Percentiles rank a stretch among this genome's conserved stretches.
phyloP scores from a whole-genome alignment of 2,888 invertebrate species.

The Amblyteles armatorius region DNA sequence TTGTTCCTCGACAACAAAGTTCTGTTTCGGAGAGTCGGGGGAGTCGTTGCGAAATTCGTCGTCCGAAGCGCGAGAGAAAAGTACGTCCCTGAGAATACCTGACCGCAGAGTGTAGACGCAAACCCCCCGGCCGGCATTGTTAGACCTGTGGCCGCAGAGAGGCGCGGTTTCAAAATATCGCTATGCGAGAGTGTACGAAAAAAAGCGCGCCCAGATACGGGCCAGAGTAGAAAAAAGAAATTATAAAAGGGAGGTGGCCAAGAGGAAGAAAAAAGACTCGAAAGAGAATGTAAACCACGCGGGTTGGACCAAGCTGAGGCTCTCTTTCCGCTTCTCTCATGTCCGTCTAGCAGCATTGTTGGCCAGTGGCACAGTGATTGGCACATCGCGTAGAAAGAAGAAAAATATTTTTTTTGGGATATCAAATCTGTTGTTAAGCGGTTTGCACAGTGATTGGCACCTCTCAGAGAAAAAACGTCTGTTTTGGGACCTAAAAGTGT shows the following conservation, averaged over 20 bases:
- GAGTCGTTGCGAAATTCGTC: slow-evolving; percentile 9
- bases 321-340: slow-evolving; percentile 14
- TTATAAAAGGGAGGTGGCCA: background rate
- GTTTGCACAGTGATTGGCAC: background rate
- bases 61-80: slow-evolving; percentile 32
- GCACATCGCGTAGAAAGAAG: background rate
- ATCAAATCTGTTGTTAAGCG: background rate
- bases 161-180: slow-evolving; percentile 32
- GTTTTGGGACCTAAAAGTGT: too few species aligned
- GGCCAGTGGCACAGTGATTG: background rate
- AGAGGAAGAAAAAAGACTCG: slow-evolving; percentile 16
- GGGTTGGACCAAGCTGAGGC: slow-evolving; percentile 31
- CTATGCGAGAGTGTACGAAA: slow-evolving; percentile 14
- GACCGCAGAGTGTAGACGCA: slow-evolving; percentile 29
- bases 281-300: slow-evolving; percentile 47
- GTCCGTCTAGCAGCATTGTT: background rate
- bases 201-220: background rate
- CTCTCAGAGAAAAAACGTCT: too few species aligned
- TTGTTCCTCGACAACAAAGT: background rate
- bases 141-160: slow-evolving; percentile 21
- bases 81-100: slow-evolving; percentile 59
- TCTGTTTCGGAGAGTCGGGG: background rate
- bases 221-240: slow-evolving; percentile 19
- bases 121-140: slow-evolving; percentile 40
- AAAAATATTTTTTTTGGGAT: background rate